Evolutionary conservation across 2,113 vertebrate species (phyloP).

Genomic region (Corapipo altera): DNA sequence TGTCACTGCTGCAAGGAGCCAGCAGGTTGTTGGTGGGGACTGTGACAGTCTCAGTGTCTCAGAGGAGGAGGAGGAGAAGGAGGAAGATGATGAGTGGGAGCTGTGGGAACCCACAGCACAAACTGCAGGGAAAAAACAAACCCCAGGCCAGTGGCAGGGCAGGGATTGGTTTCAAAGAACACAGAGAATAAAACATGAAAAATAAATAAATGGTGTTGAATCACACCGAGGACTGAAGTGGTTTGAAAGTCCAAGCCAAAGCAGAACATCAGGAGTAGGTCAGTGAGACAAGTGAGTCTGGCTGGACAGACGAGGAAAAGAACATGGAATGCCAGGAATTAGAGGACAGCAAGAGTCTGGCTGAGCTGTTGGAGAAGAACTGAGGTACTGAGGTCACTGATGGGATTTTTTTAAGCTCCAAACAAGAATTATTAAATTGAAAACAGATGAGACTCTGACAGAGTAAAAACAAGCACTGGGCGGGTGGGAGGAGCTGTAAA

Average conservation of each 20-base stretch:
- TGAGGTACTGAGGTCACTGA: constrained; percentile 19
- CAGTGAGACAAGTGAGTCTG: constrained; percentile 32
- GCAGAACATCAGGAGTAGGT: background rate
- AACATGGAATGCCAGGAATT: constrained; percentile 24
- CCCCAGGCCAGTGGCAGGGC: background rate
- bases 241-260: background rate
- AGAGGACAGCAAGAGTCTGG: constrained; percentile 26
- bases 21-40: background rate
- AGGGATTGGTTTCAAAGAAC: background rate
- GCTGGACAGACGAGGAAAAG: background rate
- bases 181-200: background rate
- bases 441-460: constrained; percentile 28
- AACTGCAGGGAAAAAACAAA: background rate
- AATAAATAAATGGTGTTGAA: background rate
- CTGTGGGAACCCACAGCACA: background rate
- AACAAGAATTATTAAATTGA: background rate
- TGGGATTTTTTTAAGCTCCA: background rate
- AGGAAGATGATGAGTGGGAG: background rate
- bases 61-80: background rate
- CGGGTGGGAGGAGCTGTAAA: background rate
- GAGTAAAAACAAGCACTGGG: background rate
- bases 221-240: background rate
- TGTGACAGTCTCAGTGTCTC: background rate
- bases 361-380: background rate
- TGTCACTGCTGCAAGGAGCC: background rate